A percentile compares a stretch with the other conserved stretches of the same genome.
Conservation (phyloP, 2,113 vertebrate genomes). For the Bettongia penicillata region DNA sequence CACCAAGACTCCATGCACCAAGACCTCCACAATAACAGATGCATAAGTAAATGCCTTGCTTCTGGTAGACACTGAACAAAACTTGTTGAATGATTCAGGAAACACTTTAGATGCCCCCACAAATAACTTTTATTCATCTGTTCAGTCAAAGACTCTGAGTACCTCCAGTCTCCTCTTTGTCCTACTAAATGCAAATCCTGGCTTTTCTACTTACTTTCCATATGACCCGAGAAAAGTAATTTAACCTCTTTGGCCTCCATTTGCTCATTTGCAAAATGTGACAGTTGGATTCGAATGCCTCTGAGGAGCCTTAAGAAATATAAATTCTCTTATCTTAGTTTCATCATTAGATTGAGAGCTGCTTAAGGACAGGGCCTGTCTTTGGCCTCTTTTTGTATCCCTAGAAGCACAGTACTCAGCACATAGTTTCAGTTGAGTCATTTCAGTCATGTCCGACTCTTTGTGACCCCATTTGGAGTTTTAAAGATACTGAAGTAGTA, state of each 20-base stretch:
- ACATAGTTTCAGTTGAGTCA: background rate
- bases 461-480: background rate
- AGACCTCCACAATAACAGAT: background rate
- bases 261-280: background rate
- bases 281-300: background rate
- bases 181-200: background rate
- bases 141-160: background rate
- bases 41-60: background rate
- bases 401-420: background rate
- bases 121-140: background rate
- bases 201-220: background rate
- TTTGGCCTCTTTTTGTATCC: background rate
- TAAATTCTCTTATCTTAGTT: background rate
- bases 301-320: background rate
- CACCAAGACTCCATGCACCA: background rate
- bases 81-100: background rate
- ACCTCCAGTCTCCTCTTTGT: background rate
- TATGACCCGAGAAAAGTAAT: background rate
- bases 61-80: background rate
- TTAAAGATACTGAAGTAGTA: background rate
- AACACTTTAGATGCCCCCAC: background rate
- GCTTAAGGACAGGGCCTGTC: background rate
- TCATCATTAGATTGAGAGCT: background rate
- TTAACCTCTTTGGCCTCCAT: background rate
- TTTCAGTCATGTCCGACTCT: background rate